phyloP scores from a whole-genome alignment of 2,888 invertebrate species.

The Melitaea athalia region DNA sequence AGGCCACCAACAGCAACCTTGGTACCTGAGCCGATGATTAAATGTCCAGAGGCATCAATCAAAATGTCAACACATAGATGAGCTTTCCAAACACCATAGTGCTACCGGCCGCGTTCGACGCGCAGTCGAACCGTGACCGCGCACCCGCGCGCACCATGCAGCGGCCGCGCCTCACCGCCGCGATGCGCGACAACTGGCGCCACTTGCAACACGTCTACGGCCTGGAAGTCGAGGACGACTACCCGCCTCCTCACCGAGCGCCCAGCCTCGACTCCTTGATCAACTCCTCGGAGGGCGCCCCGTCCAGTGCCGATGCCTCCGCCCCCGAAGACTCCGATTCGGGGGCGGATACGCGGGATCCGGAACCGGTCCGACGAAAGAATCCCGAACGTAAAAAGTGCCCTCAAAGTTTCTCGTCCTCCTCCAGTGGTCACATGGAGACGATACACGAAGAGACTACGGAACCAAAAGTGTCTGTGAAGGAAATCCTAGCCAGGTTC shows the following conservation, averaged over 20 bases:
- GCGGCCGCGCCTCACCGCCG: constrained; percentile 77
- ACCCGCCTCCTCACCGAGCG: constrained; percentile 66
- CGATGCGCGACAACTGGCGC: constrained; percentile 82
- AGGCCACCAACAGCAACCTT: not conserved
- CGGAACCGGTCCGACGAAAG: constrained; percentile 62
- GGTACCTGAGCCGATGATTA: constrained; percentile 9
- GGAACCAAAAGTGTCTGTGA: constrained; percentile 92
- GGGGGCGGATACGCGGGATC: constrained; percentile 84
- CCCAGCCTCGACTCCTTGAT: constrained; percentile 86
- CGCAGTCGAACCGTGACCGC: constrained; percentile 67
- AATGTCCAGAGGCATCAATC: constrained; percentile 17
- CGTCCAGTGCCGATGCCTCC: constrained; percentile 83
- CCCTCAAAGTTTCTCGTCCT: constrained; percentile 77
- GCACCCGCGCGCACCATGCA: constrained; percentile 79
- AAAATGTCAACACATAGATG: constrained; percentile 31
- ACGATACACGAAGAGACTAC: constrained; percentile 90
- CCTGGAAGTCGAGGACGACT: constrained; percentile 69
- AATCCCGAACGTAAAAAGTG: constrained; percentile 65
- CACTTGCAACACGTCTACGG: constrained; percentile 78
- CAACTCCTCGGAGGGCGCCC: constrained; percentile 85
- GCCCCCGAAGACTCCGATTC: constrained; percentile 85
- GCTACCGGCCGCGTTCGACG: constrained; percentile 41
- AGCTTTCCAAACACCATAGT: constrained; percentile 40
- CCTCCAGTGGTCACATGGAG: constrained; percentile 88
- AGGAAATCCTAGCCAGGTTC: constrained; percentile 91